Base-by-base conservation (phyloP, 64 coral and sea anemone species). In the Anthopleura sola region DNA sequence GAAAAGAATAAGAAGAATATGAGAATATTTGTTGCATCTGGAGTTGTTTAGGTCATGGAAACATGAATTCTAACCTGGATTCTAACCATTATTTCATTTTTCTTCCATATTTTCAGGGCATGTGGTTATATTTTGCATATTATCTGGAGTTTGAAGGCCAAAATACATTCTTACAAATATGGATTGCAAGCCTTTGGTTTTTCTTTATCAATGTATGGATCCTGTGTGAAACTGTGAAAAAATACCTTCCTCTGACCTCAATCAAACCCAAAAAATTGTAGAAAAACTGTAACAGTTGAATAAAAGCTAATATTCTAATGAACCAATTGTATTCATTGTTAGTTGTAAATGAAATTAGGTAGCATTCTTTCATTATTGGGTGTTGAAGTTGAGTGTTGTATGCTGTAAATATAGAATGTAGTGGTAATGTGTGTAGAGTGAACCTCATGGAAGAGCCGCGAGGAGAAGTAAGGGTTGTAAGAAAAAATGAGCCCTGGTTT, bases 201-300 rank as follows among this genome's bases (percentile, higher is more conserved):
- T 92, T 96, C 78, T 24, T 92, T 33, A 83, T 96, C 75, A 96
- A 92, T 46, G 46, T 96, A 3, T 82, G 84, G 87, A 96, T 96
- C 58, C 86, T 96, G 64, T 36, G 26, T 68, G 78, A 87, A 37
- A 49, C 92, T 62, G 34, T 92, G 55, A 83, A 83, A 49, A 83
- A 36, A 20, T 83, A 83, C 47, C 0, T 79, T 79, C 37, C 37
- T 26, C 6, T 79, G 37, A 39, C 4, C 18, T 37, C 75, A 37
- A 37, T 77, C 33, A 77, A 77, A 77, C 7, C 37, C 75, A 77
- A 77, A 77, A 40, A 36, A 37, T 77, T 40, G 33, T 77, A 77
- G 9, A 77, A 77, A 77, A 39, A n/a, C n/a, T n/a, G 4, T n/a
- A 29, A 3, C 9, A 66, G 24, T 56, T 56, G 18, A 56, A 56